Conservation (phyloP, 1,140 invertebrate species). For the Nomia melanderi region DNA sequence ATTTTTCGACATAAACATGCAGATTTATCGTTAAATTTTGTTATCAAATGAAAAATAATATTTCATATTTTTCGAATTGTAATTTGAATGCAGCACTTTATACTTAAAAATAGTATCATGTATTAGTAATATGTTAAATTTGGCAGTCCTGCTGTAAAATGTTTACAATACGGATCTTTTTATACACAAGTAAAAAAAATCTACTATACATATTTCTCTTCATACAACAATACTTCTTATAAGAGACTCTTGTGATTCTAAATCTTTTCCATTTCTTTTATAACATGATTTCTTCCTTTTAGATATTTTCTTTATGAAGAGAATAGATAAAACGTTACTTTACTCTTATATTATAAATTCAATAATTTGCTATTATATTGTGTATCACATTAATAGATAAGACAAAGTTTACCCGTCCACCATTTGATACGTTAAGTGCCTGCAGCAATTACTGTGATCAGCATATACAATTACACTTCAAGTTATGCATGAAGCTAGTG, state of each 20-base stretch:
- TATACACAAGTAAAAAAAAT: conserved; percentile 23
- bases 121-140: conserved; percentile 4
- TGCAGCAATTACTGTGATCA: conserved; percentile 40
- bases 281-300: conserved; percentile 9
- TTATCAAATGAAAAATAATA: conserved; percentile 14
- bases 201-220: conserved; percentile 11
- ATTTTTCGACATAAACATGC: conserved; percentile 2
- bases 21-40: conserved; percentile 21
- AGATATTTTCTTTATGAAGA: conserved; percentile 15
- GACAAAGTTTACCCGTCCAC: conserved; percentile 58
- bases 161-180: conserved; percentile 1
- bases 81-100: conserved; percentile 20
- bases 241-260: conserved; percentile 18
- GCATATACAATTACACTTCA: conserved; percentile 54
- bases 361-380: conserved; percentile 27
- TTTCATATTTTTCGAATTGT: conserved; percentile 6
- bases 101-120: neutral
- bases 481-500: conserved; percentile 42
- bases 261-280: conserved; percentile 16
- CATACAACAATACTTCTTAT: conserved; percentile 23
- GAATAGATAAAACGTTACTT: conserved; percentile 37
- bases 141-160: conserved; percentile 23
- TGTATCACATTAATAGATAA: conserved; percentile 40
- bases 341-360: conserved; percentile 5
- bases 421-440: conserved; percentile 31